Conservation (phyloP, 1,140 invertebrate genomes). For the Drosophila leontia region DNA sequence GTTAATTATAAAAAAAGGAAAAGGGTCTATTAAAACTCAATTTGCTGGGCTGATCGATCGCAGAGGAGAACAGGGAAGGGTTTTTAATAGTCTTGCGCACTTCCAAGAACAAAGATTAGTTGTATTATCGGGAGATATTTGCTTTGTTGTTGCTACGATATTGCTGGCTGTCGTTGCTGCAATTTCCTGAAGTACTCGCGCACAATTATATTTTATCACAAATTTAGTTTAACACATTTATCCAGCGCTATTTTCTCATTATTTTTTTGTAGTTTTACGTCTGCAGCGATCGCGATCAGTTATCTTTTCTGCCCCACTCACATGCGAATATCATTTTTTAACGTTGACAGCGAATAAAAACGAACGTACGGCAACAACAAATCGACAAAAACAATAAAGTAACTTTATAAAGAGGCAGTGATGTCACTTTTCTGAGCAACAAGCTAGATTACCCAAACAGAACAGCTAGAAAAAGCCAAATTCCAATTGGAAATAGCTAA, state of each 20-base stretch:
- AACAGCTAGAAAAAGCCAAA: too few species aligned
- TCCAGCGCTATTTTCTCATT: constrained; percentile 1
- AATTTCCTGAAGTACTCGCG: constrained; percentile 46
- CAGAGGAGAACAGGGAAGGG: neutral
- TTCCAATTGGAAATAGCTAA: too few species aligned
- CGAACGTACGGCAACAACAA: constrained; percentile 33
- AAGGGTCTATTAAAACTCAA: constrained; percentile 4
- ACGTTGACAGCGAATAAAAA: constrained; percentile 14
- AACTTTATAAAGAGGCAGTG: too few species aligned
- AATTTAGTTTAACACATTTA: constrained; percentile 27
- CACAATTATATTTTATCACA: constrained; percentile 70
- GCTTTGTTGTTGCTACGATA: constrained; percentile 7
- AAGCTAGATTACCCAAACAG: too few species aligned
- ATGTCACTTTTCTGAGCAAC: too few species aligned
- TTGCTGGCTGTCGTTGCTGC: constrained; percentile 13
- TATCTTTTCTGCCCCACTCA: constrained; percentile 2
- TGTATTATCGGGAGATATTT: constrained; percentile 5
- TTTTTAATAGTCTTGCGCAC: constrained; percentile 37
- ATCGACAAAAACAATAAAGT: constrained; percentile 24
- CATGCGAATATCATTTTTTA: constrained; percentile 17
- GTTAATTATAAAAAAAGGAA: constrained; percentile 8
- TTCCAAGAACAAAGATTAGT: constrained; percentile 25
- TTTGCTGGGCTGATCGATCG: neutral
- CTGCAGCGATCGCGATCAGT: constrained; percentile 14
- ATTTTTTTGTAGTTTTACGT: neutral